Percentiles rank a stretch among this genome's conserved stretches.
These are phyloP conservation scores for Salpingus planirostris DNA, from an alignment of 2,888 invertebrate species.

Conservation along the genomic window DNA sequence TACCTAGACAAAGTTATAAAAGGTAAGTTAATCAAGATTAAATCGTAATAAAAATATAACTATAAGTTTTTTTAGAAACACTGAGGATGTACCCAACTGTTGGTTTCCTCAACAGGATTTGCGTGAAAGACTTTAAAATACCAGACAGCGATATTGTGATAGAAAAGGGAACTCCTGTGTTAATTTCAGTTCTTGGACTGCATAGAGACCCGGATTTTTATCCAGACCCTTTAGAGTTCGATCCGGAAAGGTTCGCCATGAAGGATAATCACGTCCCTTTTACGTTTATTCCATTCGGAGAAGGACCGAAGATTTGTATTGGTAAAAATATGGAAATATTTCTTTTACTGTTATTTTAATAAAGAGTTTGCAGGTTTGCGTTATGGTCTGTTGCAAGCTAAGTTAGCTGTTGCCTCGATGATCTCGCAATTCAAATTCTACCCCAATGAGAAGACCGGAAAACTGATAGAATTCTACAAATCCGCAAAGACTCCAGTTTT, in stretches of 20 bases:
- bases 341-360: no score
- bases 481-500: constrained; percentile 2
- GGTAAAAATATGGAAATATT: no score
- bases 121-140: constrained; percentile 10
- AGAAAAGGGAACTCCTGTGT: constrained; percentile 5
- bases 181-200: constrained; percentile 7
- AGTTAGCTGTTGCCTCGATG: constrained; percentile 5
- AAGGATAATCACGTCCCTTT: constrained; percentile 1
- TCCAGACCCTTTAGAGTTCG: constrained; percentile 10
- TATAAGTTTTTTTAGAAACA: constrained; percentile 13
- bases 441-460: constrained; percentile 6
- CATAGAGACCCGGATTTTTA: constrained; percentile 11
- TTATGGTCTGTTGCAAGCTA: constrained; percentile 6
- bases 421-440: constrained; percentile 7
- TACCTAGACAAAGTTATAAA: constrained; percentile 6
- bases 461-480: constrained; percentile 1
- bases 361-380: constrained; percentile 3
- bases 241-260: constrained; percentile 10
- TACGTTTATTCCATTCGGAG: constrained; percentile 8
- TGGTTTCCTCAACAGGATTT: constrained; percentile 10
- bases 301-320: constrained; percentile 9
- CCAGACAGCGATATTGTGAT: constrained; percentile 11
- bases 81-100: constrained; percentile 12
- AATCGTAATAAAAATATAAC: no score
- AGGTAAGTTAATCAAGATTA: no score